Base-by-base conservation (phyloP, 2,888 invertebrate genomes). In the Oconnorella tubifera region DNA sequence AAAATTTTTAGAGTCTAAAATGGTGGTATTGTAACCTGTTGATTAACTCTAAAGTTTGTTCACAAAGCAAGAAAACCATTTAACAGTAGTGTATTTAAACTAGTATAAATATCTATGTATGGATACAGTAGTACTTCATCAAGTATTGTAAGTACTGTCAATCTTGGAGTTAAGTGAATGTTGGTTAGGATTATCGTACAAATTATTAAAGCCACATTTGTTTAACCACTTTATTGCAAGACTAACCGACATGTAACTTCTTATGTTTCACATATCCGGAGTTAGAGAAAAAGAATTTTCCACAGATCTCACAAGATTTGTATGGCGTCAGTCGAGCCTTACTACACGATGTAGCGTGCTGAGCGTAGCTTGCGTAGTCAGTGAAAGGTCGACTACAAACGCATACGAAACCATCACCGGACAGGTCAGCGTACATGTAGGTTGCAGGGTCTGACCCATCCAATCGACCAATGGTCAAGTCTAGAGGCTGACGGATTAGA, bases 211-310 rank as follows among this genome's bases (percentile, higher is more conserved):
- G n/a, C n/a, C n/a, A n/a, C n/a, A n/a, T n/a, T n/a, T n/a, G n/a
- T n/a, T n/a, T n/a, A n/a, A n/a, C n/a, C n/a, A n/a, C n/a, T n/a
- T n/a, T n/a, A n/a, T n/a, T n/a, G n/a, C n/a, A n/a, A n/a, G 14
- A 58, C 58, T 25, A 27, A 32, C 33, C 56, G 4, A 59, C 62
- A 33, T 70, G 70, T 29, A 68, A 67, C n/a, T 62, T 68, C 63
- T 67, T 67, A 62, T 70, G 70, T 33, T 70, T 70, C 27, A 67
- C n/a, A 56, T 66, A 70, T 10, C 70, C 70, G 6, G 69, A 70
- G 50, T 58, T 70, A 1, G 70, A 70, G 56, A 66, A 69, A 59
- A 70, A 63, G 57, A 51, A 65, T 56, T 70, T 70, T 33, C 68
- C 68, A 32, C 70, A 70, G 27, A 61, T 62, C 27, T 68, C 68